Evolutionary conservation across 2,888 invertebrate species (phyloP), one percentile per base, ranked within the genome.

Genomic region (Exocentrus adspersus): DNA sequence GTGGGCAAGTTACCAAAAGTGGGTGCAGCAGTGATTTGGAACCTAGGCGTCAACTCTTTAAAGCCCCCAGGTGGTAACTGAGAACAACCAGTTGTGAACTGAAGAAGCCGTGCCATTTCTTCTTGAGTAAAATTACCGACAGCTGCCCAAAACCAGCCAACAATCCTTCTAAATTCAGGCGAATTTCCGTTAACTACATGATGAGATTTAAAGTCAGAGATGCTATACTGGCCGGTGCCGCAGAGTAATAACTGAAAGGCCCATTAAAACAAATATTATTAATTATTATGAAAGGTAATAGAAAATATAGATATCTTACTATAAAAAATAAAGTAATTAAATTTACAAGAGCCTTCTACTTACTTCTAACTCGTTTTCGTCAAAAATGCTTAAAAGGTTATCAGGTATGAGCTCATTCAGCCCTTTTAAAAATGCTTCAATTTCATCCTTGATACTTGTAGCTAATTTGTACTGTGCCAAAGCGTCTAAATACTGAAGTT

Each of bases 311-410:
- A n/a, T n/a, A n/a, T n/a, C n/a, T 28, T 14, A 30, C n/a, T 50
- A 32, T 50, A 9, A 7, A 60, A 42, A 24, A 54, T 30, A 54
- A 7, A 24, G 3, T 5, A 42, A 24, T 45, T 30, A 54, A 7
- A 24, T 24, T 5, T 24, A 24, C 7, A 3, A 7, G 24, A 5
- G 7, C 7, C n/a, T 37, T 37, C 48, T 43, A 75, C 81, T 80
- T 80, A 95, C 94, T 92, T 97, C 97, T 20, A 97, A 86, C 84
- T 97, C 97, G 84, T 95, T 95, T 84, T 97, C 97, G 84, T 97
- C 96, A 84, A 97, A 97, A 81, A 96, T 95, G 79, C 94, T 94
- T 67, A 97, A 87, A 74, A 97, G 87, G 84, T 95, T 93, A 84
- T 95, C 95, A 2, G 97, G 96, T 78, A 97, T 94, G 42, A 97